These are phyloP conservation scores for Drosophila atroscutellata DNA, from an alignment of 2,888 invertebrate species.

Conservation along the genomic window DNA sequence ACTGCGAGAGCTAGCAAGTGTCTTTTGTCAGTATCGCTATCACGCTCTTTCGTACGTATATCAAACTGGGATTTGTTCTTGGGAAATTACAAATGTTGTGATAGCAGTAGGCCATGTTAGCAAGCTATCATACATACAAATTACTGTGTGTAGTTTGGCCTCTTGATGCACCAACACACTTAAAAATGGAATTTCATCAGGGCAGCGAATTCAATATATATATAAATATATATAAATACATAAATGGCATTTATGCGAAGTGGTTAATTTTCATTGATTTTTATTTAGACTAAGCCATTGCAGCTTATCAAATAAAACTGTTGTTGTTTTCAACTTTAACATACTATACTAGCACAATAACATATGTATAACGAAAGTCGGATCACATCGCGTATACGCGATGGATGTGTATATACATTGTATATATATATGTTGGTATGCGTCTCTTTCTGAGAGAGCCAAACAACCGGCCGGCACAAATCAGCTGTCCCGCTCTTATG, in stretches of 20 bases:
- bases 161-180: conserved; percentile 57
- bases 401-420: conserved; percentile 17
- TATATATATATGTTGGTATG: conserved; percentile 1
- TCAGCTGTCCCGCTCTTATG: conserved; percentile 15
- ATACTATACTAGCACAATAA: neutral
- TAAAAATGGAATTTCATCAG: conserved; percentile 62
- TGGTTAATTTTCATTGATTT: neutral
- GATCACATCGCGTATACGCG: conserved; percentile 42
- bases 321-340: neutral
- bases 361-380: neutral
- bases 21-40: conserved; percentile 16
- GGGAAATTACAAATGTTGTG: conserved; percentile 50
- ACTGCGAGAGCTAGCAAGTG: conserved; percentile 50
- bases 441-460: conserved; percentile 14
- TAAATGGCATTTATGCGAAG: neutral
- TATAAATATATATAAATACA: neutral
- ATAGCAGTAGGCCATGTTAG: conserved; percentile 37
- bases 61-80: conserved; percentile 28
- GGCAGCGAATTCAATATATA: conserved; percentile 15
- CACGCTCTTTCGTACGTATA: conserved; percentile 31
- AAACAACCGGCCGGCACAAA: conserved; percentile 29
- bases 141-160: conserved; percentile 30
- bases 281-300: neutral
- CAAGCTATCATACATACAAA: conserved; percentile 11
- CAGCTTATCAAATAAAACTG: neutral